Conservation (phyloP, 2,797 vertebrate species). For the Cichlasoma orientale region DNA sequence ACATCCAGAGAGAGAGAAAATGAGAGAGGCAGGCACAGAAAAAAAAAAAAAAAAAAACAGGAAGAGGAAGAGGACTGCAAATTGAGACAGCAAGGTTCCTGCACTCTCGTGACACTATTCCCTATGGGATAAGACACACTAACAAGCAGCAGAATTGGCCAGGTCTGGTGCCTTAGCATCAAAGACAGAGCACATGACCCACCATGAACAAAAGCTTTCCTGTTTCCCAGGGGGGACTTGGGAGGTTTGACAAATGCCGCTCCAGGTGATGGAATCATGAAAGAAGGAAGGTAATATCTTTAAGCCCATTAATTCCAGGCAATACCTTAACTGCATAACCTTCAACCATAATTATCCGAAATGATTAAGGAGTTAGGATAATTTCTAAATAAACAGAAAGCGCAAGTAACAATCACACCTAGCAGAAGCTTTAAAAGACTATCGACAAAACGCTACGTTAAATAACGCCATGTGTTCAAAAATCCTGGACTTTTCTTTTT, state of each 20-base stretch:
- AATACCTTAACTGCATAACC: background rate
- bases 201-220: slow-evolving; percentile 36
- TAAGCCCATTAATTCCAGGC: background rate
- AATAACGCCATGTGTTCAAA: background rate
- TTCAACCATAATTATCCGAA: background rate
- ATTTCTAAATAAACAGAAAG: background rate
- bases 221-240: slow-evolving; percentile 1
- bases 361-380: background rate
- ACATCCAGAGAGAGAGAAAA: background rate
- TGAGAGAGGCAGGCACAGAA: background rate
- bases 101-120: slow-evolving; percentile 18
- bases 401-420: background rate
- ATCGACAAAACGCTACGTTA: background rate
- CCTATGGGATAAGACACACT: slow-evolving; percentile 20
- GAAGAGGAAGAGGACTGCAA: slow-evolving; percentile 11
- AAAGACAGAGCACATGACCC: slow-evolving; percentile 51
- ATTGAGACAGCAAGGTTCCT: slow-evolving; percentile 25
- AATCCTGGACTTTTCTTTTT: background rate
- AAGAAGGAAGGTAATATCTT: slow-evolving; percentile 11
- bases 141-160: slow-evolving; percentile 47
- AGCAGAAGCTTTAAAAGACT: background rate
- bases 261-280: slow-evolving; percentile 3
- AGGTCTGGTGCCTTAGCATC: slow-evolving; percentile 25
- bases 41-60: background rate
- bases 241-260: slow-evolving; percentile 6